These are phyloP conservation scores for Gallinago undulata DNA, from an alignment of 2,113 vertebrate genomes.

Conservation along the genomic window DNA sequence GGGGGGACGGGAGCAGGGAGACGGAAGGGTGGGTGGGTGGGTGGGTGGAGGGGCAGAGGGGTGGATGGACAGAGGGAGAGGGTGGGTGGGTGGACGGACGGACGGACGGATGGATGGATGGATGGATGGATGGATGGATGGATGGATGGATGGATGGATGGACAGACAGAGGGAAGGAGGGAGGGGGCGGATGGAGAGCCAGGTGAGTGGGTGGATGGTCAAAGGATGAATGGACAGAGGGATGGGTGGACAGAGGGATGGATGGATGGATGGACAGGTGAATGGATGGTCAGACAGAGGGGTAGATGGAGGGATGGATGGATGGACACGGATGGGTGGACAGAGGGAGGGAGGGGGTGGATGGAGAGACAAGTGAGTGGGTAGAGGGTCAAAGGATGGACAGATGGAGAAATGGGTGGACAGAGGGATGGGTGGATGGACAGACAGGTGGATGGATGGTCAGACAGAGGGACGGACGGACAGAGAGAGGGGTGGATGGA, in stretches of 20 bases:
- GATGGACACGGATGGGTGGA: background rate
- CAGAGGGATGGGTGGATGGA: too few relatives aligned
- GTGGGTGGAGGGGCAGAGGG: background rate
- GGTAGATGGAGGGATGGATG: too few relatives aligned
- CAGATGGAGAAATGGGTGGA: too few relatives aligned
- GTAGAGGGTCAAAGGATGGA: too few relatives aligned
- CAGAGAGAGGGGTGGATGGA: too few relatives aligned
- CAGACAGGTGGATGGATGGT: too few relatives aligned
- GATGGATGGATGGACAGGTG: too few relatives aligned
- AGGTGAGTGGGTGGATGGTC: too few relatives aligned
- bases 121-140: background rate
- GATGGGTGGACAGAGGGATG: background rate
- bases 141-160: background rate
- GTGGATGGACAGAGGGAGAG: background rate
- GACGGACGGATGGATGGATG: background rate
- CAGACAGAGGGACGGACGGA: too few relatives aligned
- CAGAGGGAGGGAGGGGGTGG: background rate
- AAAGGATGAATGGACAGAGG: too few relatives aligned
- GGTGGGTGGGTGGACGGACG: background rate
- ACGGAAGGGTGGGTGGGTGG: background rate
- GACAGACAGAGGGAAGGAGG: fast-evolving
- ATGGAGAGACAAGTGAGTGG: too few relatives aligned
- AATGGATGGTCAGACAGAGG: too few relatives aligned
- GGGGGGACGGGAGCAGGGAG: background rate
- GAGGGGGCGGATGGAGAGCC: background rate